A percentile compares a stretch with the other conserved stretches of the same genome.
These are phyloP conservation scores for Setipinna tenuifilis DNA, from an alignment of 2,797 vertebrate genomes.

Conservation along the genomic window DNA sequence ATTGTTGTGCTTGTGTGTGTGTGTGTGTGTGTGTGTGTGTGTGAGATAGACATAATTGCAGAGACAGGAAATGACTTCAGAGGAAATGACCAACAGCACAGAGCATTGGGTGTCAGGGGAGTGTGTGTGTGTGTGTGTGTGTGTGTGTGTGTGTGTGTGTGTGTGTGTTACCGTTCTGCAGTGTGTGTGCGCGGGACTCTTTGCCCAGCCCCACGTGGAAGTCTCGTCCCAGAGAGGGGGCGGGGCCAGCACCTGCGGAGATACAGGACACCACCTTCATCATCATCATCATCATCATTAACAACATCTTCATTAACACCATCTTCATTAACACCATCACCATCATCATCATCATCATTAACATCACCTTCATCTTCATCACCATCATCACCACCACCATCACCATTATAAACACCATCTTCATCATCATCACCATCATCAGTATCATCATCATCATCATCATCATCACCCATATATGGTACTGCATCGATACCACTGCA, in stretches of 20 bases:
- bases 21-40: too few relatives aligned
- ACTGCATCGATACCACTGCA: too few relatives aligned
- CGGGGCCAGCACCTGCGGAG: not conserved
- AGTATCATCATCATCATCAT: not conserved
- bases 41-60: not conserved
- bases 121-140: not conserved
- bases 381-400: not conserved
- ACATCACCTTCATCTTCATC: not conserved
- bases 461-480: too few relatives aligned
- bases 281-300: too few relatives aligned
- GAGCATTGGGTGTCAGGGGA: not conserved
- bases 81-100: not conserved
- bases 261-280: too few relatives aligned
- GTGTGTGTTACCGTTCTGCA: conserved; percentile 82
- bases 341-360: not conserved
- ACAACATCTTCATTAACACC: too few relatives aligned
- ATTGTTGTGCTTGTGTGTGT: not conserved
- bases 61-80: not conserved
- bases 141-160: not conserved
- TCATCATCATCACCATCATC: not conserved
- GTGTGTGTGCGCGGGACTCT: conserved; percentile 89
- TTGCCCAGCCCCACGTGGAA: conserved; percentile 83
- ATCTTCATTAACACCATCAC: too few relatives aligned
- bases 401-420: not conserved
- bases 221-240: conserved; percentile 80